phyloP scores from a whole-genome alignment of 2,888 invertebrate species.

The Stegophylla sp. region DNA sequence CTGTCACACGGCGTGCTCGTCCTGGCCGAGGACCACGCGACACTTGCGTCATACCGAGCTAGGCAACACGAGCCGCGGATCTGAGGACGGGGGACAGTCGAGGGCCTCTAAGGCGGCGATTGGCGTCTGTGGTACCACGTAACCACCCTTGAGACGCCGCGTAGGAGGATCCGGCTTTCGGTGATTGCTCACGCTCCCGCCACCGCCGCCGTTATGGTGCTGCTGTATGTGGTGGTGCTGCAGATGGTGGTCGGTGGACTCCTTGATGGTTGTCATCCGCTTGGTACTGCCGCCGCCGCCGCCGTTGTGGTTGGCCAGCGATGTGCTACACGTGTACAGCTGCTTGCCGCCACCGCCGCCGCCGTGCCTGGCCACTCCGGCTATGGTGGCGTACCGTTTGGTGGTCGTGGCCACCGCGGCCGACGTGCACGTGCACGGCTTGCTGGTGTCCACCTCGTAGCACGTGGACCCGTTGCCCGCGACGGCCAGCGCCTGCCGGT shows the following conservation, averaged over 20 bases:
- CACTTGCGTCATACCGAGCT: slow-evolving; percentile 57
- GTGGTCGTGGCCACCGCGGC: slow-evolving; percentile 31
- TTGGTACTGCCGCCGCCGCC: not conserved
- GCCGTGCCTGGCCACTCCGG: slow-evolving; percentile 50
- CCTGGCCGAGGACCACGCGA: slow-evolving; percentile 54
- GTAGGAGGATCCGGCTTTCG: slow-evolving; percentile 39
- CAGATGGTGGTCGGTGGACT: not conserved
- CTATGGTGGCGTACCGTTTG: slow-evolving; percentile 55
- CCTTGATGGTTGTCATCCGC: not conserved
- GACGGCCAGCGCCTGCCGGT: slow-evolving; percentile 32
- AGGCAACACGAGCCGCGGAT: slow-evolving; percentile 41
- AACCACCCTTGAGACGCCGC: slow-evolving; percentile 46
- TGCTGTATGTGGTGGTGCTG: slow-evolving; percentile 16
- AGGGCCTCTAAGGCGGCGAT: slow-evolving; percentile 52
- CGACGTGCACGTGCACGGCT: slow-evolving; percentile 47
- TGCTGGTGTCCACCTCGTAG: slow-evolving; percentile 52
- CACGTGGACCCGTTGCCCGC: slow-evolving; percentile 46
- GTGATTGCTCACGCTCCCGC: not conserved
- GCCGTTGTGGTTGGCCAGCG: slow-evolving; percentile 11
- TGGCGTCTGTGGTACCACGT: slow-evolving; percentile 49
- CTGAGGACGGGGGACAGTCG: slow-evolving; percentile 46
- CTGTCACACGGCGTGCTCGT: slow-evolving; percentile 54
- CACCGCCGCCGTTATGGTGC: not conserved
- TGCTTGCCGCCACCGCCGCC: slow-evolving; percentile 45
- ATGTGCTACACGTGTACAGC: slow-evolving; percentile 30